Base-by-base conservation (phyloP, 2,113 vertebrate genomes). In the Hypanus sabinus region DNA sequence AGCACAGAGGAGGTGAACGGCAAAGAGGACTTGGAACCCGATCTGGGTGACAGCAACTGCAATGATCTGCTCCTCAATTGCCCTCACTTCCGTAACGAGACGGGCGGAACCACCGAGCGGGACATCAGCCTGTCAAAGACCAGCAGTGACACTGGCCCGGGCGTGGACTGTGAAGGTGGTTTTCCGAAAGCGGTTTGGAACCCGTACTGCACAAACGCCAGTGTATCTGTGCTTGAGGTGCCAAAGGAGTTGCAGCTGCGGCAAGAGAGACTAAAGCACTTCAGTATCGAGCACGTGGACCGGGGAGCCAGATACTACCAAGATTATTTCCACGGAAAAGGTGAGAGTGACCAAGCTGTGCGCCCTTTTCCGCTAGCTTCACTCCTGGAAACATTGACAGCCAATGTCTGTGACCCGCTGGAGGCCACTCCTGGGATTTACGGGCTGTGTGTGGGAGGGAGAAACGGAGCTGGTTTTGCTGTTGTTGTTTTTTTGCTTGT, bases 21-120 rank as follows among this genome's bases (percentile, higher is more conserved):
- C 65, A 97, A 97, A 80, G 97, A 97, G 94, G 95, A 97, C 71
- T 87, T 97, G 94, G 96, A 96, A 55, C 94, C 95, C n/a, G 98
- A 98, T 73, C 94, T 95, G 0, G 95, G 96, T 0, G 98, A 98
- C 0, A 94, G 96, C 95, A 97, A 95, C 91, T 97, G 95, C 95
- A 98, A 97, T 0, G 97, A 96, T 0, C 96, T 99, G 3, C 97
- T 99, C 38, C 97, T 99, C 36, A 98, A 97, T 96, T 99, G 98
- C 94, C 98, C 98, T 0, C 98, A 98, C 94, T 99, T 99, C 95
- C 97, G 98, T 22, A 99, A 99, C 0, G 98, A 99, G 96, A 97
- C 97, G 0, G 98, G 98, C 0, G 98, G 98, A 9, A 94, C 95
- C 10, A 95, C 94, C 0, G 98, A 99, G 57, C 97, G 98, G 76